A percentile compares a stretch with the other conserved stretches of the same genome.
These are phyloP conservation scores for Spilogale gracilis DNA, from an alignment of 2,113 vertebrate species.

Conservation along the genomic window DNA sequence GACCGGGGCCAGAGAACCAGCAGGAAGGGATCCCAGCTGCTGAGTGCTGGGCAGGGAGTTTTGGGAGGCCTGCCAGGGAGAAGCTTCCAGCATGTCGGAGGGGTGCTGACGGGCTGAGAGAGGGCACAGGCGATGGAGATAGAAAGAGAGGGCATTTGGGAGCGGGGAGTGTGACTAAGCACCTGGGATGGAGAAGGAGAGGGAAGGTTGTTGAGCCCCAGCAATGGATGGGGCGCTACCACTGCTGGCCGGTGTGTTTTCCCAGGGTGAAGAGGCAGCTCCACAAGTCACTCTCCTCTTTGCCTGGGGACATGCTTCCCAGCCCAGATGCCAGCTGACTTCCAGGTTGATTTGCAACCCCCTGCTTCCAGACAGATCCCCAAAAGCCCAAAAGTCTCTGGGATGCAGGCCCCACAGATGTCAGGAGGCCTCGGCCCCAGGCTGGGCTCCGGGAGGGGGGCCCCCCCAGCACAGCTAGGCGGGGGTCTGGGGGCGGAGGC, in stretches of 20 bases:
- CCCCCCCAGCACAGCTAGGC: not conserved
- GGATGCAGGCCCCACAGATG: not conserved
- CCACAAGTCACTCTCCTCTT: not conserved
- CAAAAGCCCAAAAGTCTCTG: not conserved
- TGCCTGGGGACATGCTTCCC: not conserved
- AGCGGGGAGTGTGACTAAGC: not conserved
- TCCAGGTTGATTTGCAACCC: not conserved
- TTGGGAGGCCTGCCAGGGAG: not conserved
- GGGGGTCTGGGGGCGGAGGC: not conserved
- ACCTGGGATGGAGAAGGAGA: not conserved
- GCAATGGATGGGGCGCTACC: fast-evolving
- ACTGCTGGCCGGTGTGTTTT: not conserved
- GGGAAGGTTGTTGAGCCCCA: not conserved
- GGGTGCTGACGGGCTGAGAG: not conserved
- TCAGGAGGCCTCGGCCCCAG: not conserved
- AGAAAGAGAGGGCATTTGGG: not conserved
- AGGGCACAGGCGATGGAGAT: not conserved
- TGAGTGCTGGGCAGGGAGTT: not conserved
- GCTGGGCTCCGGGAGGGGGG: not conserved
- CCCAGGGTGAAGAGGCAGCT: not conserved
- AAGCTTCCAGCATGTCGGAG: not conserved
- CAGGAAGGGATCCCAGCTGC: not conserved
- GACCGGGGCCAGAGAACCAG: not conserved
- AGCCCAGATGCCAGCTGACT: not conserved
- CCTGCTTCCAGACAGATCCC: not conserved